Evolutionary conservation across 2,888 invertebrate species (phyloP), one percentile per base, ranked within the genome.

Genomic region (Acrocyrtus sp.): DNA sequence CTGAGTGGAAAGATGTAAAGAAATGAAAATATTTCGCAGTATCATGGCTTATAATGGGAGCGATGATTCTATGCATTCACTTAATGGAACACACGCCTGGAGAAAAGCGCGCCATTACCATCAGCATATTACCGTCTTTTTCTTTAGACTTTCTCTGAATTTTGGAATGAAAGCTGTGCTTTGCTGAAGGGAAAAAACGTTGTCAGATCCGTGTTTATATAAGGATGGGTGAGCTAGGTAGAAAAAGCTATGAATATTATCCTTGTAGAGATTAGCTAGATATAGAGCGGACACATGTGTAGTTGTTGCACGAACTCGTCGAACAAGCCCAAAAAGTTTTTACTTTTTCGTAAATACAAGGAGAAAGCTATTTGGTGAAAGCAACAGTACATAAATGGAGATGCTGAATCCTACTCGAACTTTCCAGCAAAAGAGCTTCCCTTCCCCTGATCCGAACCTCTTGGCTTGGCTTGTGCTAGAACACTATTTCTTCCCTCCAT

Each of bases 361-460:
- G 5, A 34, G 34, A 34, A 12, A 34, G 34, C n/a, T n/a, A n/a
- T n/a, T n/a, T n/a, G 60, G 62, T 62, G 62, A 62, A 62, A 62
- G 62, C 62, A 62, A 62, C 62, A 62, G 62, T 62, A 62, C 62
- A 62, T 41, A 51, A 62, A n/a, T 6, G 34, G 51, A 62, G 62
- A 62, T 62, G 51, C 62, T 51, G 62, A 62, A 51, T 62, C 62
- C 39, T 29, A 21, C 22, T 41, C 26, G n/a, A 29, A 39, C 50
- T 19, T 34, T 34, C 34, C 12, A 34, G 5, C 34, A 34, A 34
- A 39, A 62, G 51, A 62, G 62, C 62, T 62, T 62, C 62, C 62
- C 22, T 61, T 62, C 41, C 51, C 19, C 41, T 8, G 5, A 15
- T 26, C 17, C 24, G n/a, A 15, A 22, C 24, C 26, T 34, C 12